Evolutionary conservation across 2,797 vertebrate species (phyloP), one percentile per base, ranked within the genome.

Genomic region (Calcarius lapponicus): DNA sequence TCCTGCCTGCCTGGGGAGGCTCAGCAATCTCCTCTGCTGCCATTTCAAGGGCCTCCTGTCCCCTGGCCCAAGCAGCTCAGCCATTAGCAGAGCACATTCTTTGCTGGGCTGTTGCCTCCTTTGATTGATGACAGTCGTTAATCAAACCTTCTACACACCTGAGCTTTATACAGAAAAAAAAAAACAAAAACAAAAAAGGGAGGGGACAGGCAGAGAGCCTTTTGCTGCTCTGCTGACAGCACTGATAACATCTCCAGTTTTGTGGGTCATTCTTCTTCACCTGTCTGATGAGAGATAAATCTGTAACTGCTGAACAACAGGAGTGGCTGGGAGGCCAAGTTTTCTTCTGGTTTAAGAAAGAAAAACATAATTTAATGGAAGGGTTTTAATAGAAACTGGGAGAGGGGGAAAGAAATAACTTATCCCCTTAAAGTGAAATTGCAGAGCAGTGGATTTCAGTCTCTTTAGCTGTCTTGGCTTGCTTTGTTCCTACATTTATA

Each of bases 81-180:
- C 88, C 87, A 62, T 96, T 96, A 96, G 84, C 3, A 65, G 72
- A 87, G 64, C 75, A 53, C 50, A 80, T 96, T 95, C 92, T 85
- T 97, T 40, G 42, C 94, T 64, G 88, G 83, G 61, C 90, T 92
- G 91, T 94, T 28, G 13, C 38, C 28, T 91, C 83, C 73, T 93
- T 60, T 96, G 96, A 97, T 88, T 92, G 95, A 97, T 96, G 96
- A 89, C 85, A 86, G 62, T 93, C 95, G 65, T 97, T 97, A 97
- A 96, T 93, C 90, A 79, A 83, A 90, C 82, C 95, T 75, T 38
- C 86, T 13, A 34, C 83, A 81, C 96, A 96, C 97, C 97, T 96
- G 94, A 97, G 96, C 95, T 89, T 83, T 74, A 9, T 56, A 20
- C 7, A 28, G 42, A 13, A 31, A 28, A 60, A 58, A 70, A 61